Base-by-base conservation (phyloP, 2,113 vertebrate species). In the Psilopsiagon aymara region DNA sequence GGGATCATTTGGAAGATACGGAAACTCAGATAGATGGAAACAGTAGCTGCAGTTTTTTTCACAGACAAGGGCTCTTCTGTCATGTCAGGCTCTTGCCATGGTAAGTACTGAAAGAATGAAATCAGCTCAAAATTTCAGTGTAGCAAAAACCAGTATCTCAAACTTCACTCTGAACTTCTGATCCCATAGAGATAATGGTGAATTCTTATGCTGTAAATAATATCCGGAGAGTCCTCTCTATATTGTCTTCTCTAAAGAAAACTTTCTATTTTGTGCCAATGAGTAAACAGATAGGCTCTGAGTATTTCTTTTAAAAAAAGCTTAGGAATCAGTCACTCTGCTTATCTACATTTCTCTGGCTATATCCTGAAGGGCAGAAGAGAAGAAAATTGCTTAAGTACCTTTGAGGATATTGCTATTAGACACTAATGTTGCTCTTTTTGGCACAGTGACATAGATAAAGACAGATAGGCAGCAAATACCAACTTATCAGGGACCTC, bases 151-250 rank as follows among this genome's bases (percentile, higher is more conserved):
- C 64, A 63, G 10, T 51, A 47, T 62, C 60, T 83, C 1, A 7
- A 95, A 90, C 79, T 95, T 90, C 70, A 37, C 59, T 94, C 88
- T 80, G 49, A 78, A 81, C 35, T 83, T 86, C 39, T 94, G 68
- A 81, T 86, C 49, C 52, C 11, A 14, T 18, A 52, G 67, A 87
- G 35, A 79, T 71, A 80, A 80, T 59, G 47, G 47, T 71, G 82
- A 88, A 82, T 53, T 69, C 70, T 55, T 71, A 62, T 90, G 21
- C 57, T 67, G 2, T 47, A 74, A 62, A 25, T 41, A 68, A 86
- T 67, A 94, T n/a, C 55, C 33, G 43, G 75, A 83, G 37, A 86
- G 19, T 37, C 43, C 64, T 51, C 33, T 86, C 78, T 83, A 6
- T 8, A 19, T 24, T 53, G 20, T 55, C 39, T 10, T 83, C 64